Evolutionary conservation across 2,113 vertebrate genomes (phyloP), one percentile per base, ranked within the genome.

Genomic region (Nymphicus hollandicus): DNA sequence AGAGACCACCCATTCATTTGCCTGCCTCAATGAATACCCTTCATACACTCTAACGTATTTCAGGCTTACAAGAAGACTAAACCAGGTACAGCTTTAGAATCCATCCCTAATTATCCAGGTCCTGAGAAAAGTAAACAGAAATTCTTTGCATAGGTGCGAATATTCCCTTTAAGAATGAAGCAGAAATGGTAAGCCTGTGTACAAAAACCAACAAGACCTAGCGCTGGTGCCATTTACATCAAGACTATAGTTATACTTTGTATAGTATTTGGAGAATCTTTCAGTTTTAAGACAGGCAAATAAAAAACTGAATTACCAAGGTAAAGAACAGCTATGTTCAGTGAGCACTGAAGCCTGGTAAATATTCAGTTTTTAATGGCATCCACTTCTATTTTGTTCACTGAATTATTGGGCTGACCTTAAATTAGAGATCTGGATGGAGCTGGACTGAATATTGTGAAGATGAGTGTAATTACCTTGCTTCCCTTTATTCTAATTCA

Each of bases 361-460:
- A 96, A 96, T 95, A 96, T 83, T 93, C 93, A 31, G 13, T 84
- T 93, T 94, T 93, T 96, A 96, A 96, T 94, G 86, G 82, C 77
- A 96, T 93, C 86, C 80, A 92, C 92, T 96, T 96, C 93, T 95
- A 81, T 91, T 94, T 96, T 96, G 88, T 76, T 92, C 90, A 84
- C 72, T 90, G 96, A 96, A 93, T 96, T 96, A 96, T 92, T 94
- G 88, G 60, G 41, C 73, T 92, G 90, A 97, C 95, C 92, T 95
- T 96, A 96, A 96, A 96, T 95, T 96, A 96, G 96, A 94, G 86
- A 93, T 96, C 80, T 96, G 41, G 95, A 94, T 89, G 93, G 61
- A 96, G 41, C 77, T 82, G 93, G 96, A 95, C 69, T 77, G 90
- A 94, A 92, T 85, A 88, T 92, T 72, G 77, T 92, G 95, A 96